Conservation (phyloP, 2,797 vertebrate species). For the Gambusia yucatana region DNA sequence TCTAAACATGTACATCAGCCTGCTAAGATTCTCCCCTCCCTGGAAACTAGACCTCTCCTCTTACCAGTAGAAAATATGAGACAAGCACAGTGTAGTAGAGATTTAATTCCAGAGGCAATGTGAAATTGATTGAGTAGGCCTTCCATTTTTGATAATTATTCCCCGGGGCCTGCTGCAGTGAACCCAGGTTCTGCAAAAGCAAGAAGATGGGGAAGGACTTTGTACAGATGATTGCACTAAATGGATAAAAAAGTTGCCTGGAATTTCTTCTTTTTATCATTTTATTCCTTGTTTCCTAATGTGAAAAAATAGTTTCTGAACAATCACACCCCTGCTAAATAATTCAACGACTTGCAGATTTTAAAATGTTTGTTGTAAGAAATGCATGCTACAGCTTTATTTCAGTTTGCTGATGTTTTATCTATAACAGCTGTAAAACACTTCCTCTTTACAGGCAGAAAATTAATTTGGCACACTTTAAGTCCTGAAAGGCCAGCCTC, state of each 20-base stretch:
- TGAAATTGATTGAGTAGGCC: slow-evolving; percentile 34
- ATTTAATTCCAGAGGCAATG: slow-evolving; percentile 16
- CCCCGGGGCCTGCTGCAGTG: slow-evolving; percentile 16
- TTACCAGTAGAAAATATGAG: slow-evolving; percentile 17
- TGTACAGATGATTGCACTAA: not conserved
- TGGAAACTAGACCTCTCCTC: slow-evolving; percentile 1
- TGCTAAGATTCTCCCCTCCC: not conserved
- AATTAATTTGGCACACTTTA: slow-evolving; percentile 18
- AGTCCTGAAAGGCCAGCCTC: slow-evolving; percentile 36
- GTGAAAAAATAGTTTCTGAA: not conserved
- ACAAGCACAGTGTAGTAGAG: slow-evolving; percentile 22
- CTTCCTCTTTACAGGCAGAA: slow-evolving; percentile 3
- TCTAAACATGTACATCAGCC: slow-evolving; percentile 5
- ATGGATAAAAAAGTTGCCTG: not conserved
- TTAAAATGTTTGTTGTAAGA: not conserved
- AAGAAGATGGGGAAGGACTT: not conserved
- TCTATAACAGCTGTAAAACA: not conserved
- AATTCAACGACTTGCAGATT: slow-evolving; percentile 11
- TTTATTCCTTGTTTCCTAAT: not conserved
- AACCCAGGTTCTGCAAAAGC: slow-evolving; percentile 27
- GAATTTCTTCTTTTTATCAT: not conserved
- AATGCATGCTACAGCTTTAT: not conserved
- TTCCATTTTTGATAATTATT: slow-evolving; percentile 31
- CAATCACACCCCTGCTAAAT: not conserved
- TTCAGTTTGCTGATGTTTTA: not conserved